phyloP scores from a whole-genome alignment of 2,797 vertebrate species.

The Crax fasciolata region DNA sequence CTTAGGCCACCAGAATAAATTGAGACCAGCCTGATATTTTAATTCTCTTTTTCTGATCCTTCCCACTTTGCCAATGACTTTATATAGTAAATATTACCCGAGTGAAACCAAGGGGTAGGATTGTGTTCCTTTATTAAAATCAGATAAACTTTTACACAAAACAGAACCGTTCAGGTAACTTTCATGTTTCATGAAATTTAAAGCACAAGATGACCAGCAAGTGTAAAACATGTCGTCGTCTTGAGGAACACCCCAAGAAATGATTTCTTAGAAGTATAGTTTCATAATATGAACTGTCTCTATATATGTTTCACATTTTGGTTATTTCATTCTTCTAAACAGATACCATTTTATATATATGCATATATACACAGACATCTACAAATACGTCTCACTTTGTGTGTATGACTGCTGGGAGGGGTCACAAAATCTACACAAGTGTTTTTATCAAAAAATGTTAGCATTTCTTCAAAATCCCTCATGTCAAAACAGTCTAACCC shows the following conservation, averaged over 20 bases:
- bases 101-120: not conserved
- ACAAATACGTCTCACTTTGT: not conserved
- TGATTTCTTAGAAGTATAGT: not conserved
- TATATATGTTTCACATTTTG: not conserved
- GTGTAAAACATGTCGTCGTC: not conserved
- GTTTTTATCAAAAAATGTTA: not conserved
- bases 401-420: not conserved
- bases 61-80: not conserved
- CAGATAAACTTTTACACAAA: not conserved
- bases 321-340: not conserved
- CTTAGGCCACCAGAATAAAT: not conserved
- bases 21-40: not conserved
- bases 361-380: not conserved
- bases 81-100: not conserved
- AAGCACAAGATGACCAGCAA: not conserved
- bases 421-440: not conserved
- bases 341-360: accelerated
- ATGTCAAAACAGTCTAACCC: not conserved
- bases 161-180: not conserved
- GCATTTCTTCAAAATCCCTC: not conserved
- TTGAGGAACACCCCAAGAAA: not conserved
- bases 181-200: not conserved
- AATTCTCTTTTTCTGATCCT: not conserved
- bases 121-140: not conserved
- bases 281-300: not conserved